phyloP scores from a whole-genome alignment of 2,888 invertebrate genomes.

The Hybos culiciformis region DNA sequence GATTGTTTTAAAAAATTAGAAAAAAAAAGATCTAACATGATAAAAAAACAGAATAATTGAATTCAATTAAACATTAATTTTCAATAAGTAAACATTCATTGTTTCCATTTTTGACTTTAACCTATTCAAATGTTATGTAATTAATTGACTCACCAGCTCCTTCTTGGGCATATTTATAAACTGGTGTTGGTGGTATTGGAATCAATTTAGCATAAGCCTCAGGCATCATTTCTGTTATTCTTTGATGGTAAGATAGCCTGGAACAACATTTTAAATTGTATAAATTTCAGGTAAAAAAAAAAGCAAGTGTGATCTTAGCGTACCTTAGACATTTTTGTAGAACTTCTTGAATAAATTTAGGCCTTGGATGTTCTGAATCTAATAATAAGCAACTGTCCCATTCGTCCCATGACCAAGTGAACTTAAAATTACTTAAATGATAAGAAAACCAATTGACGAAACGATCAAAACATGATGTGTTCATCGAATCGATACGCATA shows the following conservation, averaged over 20 bases:
- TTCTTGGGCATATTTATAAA: slow-evolving; percentile 82
- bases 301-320: no score
- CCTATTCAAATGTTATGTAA: slow-evolving; percentile 11
- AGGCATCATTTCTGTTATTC: slow-evolving; percentile 86
- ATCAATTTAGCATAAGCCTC: slow-evolving; percentile 70
- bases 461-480: slow-evolving; percentile 89
- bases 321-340: slow-evolving; percentile 82
- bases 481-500: slow-evolving; percentile 93
- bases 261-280: slow-evolving; percentile 17
- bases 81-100: slow-evolving; percentile 12
- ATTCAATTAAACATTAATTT: no score
- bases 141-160: slow-evolving; percentile 58
- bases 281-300: no score
- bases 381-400: slow-evolving; percentile 79
- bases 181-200: slow-evolving; percentile 71
- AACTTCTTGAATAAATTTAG: slow-evolving; percentile 87
- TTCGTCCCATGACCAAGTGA: slow-evolving; percentile 97
- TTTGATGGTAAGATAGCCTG: slow-evolving; percentile 85
- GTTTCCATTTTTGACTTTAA: slow-evolving; percentile 2
- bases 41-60: no score
- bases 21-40: no score
- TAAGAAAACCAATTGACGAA: slow-evolving; percentile 97
- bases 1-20: no score
- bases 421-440: slow-evolving; percentile 98
- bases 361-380: slow-evolving; percentile 80